Conservation (phyloP, 2,888 invertebrate species). For the Hyposoter didymator region DNA sequence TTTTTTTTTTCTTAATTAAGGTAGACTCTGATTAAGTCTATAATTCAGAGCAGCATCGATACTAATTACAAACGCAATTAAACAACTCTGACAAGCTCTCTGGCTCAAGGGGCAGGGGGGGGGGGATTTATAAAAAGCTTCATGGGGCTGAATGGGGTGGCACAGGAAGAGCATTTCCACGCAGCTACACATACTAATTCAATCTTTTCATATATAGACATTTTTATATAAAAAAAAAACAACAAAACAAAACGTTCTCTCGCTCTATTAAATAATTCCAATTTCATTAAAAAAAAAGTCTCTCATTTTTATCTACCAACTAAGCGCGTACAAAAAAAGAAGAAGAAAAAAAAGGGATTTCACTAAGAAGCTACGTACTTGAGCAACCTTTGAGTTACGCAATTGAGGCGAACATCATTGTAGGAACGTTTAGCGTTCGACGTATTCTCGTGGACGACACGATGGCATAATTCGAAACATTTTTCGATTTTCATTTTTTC, state of each 20-base stretch:
- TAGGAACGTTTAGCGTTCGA: conserved; percentile 69
- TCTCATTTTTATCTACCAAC: conserved; percentile 51
- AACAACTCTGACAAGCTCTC: conserved; percentile 58
- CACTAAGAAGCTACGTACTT: conserved; percentile 68
- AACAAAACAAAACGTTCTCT: conserved; percentile 39
- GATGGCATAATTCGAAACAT: conserved; percentile 14
- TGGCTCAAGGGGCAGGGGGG: conserved; percentile 50
- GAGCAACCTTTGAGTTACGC: conserved; percentile 69
- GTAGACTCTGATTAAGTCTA: conserved; percentile 44
- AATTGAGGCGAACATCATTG: conserved; percentile 59
- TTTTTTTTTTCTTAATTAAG: not conserved
- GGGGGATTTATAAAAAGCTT: conserved; percentile 63
- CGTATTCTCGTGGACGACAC: conserved; percentile 42
- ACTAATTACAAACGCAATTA: conserved; percentile 52
- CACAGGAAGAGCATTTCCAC: conserved; percentile 60
- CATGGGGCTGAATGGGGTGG: conserved; percentile 36
- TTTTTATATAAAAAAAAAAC: not conserved
- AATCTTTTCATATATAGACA: conserved; percentile 23
- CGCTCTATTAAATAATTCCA: conserved; percentile 32
- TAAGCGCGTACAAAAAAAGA: conserved; percentile 62
- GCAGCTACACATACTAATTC: conserved; percentile 54
- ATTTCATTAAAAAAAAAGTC: conserved; percentile 30
- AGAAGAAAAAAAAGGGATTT: conserved; percentile 55
- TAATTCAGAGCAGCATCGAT: conserved; percentile 29
- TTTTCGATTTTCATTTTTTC: not conserved